These are phyloP conservation scores for Lacerta viridis DNA, from an alignment of 2,797 vertebrate species.

Conservation along the genomic window DNA sequence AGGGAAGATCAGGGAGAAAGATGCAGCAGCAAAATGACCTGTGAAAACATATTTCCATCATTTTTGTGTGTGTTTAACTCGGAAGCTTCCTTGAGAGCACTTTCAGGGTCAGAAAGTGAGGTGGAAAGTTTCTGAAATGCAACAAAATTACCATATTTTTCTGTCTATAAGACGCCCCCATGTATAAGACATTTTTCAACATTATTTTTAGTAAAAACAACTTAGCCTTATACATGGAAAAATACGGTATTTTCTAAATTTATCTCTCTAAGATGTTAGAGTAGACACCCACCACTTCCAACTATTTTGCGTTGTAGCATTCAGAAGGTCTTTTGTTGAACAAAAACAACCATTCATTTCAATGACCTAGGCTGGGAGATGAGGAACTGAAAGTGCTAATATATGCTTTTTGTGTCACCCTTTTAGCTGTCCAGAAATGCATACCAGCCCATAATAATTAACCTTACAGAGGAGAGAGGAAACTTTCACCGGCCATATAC, in stretches of 20 bases:
- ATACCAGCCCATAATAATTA: conserved; percentile 79
- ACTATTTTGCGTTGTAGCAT: background rate
- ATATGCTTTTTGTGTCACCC: background rate
- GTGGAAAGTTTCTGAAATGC: background rate
- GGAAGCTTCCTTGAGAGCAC: background rate
- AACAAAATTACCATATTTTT: background rate
- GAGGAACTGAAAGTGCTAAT: background rate
- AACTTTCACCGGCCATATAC: conserved; percentile 60
- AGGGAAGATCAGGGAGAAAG: background rate
- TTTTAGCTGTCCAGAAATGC: conserved; percentile 80
- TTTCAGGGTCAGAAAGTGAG: background rate
- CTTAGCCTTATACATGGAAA: too few species aligned
- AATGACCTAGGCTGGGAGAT: too few species aligned
- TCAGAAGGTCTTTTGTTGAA: background rate
- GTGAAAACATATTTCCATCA: background rate
- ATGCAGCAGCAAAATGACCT: background rate
- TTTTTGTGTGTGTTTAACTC: background rate
- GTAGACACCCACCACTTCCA: background rate
- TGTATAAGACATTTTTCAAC: too few species aligned
- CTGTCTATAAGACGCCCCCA: too few species aligned
- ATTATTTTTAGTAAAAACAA: too few species aligned
- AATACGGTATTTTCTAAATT: background rate
- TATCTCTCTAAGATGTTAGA: background rate
- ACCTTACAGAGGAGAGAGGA: conserved; percentile 68
- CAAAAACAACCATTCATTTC: background rate